Base-by-base conservation (phyloP, 2,113 vertebrate species). In the Platanista minor region DNA sequence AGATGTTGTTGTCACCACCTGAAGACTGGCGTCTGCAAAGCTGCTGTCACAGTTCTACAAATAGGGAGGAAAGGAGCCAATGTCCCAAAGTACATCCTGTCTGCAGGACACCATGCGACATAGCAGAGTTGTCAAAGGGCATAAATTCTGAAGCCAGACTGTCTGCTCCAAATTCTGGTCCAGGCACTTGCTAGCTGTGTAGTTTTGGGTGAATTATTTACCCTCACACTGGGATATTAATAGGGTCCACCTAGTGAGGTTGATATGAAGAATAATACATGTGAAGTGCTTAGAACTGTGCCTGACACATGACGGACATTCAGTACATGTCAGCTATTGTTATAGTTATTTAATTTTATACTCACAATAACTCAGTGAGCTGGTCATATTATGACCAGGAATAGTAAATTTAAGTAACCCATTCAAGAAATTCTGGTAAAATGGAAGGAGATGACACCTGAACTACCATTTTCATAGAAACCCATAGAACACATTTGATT, bases 401-500 rank as follows among this genome's bases (percentile, higher is more conserved):
- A 62, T 62, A 92, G 61, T 31, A 33, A 29, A 66, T 64, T 83
- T 62, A 52, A 39, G 8, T 46, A 75, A 62, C 5, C 54, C 67
- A 12, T 52, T 89, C 33, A 75, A 71, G 61, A 49, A 67, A 82
- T 87, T 90, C 18, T 67, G 64, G 20, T 57, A 43, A 46, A 57
- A 83, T 64, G 25, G 25, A 69, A 86, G 29, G 41, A 74, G 8
- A 43, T 46, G 62, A 72, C 27, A 67, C 29, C 85, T 39, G 10
- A 87, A 71, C 25, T 54, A 39, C 66, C 25, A 41, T 91, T 91
- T 94, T 94, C 27, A 59, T 52, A 61, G 69, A 74, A 87, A 66
- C 31, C 43, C 66, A 15, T 0, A 43, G 39, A 59, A 87, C 72
- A 54, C 1, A 46, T 52, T 90, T 57, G 64, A 15, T 71, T 69